Evolutionary conservation across 2,888 invertebrate species (phyloP).

Genomic region (Hypena proboscidalis): DNA sequence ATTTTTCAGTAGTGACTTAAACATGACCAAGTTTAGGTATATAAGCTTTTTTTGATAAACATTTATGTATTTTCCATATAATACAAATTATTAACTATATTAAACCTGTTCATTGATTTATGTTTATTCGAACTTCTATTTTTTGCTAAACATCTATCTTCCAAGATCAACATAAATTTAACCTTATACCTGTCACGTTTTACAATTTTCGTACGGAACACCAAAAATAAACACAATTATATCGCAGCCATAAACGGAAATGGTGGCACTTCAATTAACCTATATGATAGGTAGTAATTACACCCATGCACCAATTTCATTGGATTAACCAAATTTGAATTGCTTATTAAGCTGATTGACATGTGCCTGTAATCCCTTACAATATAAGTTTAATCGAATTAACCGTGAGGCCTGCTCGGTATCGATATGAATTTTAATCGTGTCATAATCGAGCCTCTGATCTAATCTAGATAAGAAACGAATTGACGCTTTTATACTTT

Average conservation of each 20-base stretch:
- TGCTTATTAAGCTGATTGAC: conserved; percentile 81
- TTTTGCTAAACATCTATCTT: too few species aligned
- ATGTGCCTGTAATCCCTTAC: conserved; percentile 65
- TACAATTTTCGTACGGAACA: too few species aligned
- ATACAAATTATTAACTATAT: too few species aligned
- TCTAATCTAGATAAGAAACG: conserved; percentile 59
- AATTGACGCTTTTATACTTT: conserved; percentile 57
- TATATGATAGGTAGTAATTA: conserved; percentile 55
- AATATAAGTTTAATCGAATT: conserved; percentile 67
- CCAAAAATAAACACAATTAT: conserved; percentile 41
- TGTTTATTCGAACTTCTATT: too few species aligned
- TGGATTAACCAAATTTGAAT: conserved; percentile 80
- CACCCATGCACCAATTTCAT: conserved; percentile 60
- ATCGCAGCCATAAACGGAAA: conserved; percentile 39
- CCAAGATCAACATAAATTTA: too few species aligned
- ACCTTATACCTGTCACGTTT: too few species aligned
- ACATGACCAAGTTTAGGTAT: too few species aligned
- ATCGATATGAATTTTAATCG: conserved; percentile 52
- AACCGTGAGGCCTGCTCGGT: conserved; percentile 31
- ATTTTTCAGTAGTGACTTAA: too few species aligned
- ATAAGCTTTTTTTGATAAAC: too few species aligned
- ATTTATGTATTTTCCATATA: too few species aligned
- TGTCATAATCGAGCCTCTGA: conserved; percentile 53
- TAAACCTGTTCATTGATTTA: too few species aligned
- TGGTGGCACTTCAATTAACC: conserved; percentile 46